A percentile compares a stretch with the other conserved stretches of the same genome.
Conservation (phyloP, 2,797 vertebrate species). For the Enteromius argenteus region DNA sequence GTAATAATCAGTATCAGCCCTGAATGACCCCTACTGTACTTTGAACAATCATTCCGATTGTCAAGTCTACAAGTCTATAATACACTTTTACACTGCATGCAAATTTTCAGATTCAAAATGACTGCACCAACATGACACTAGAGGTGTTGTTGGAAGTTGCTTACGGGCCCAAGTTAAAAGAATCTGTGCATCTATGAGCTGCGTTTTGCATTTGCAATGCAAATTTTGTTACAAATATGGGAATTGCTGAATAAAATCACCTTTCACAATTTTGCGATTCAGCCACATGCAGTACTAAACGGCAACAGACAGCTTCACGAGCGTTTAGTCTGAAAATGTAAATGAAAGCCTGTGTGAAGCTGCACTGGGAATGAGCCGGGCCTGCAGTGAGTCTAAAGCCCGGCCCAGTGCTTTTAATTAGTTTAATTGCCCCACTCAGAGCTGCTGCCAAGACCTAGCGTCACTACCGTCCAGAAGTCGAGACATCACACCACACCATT, state of each 20-base stretch:
- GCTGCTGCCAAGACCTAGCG: conserved; percentile 80
- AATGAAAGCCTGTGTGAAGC: background rate
- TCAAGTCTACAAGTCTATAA: too few relatives aligned
- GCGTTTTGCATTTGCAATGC: background rate
- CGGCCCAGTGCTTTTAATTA: conserved; percentile 80
- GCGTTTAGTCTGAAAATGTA: background rate
- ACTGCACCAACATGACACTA: background rate
- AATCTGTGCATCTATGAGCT: background rate
- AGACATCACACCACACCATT: conserved; percentile 52
- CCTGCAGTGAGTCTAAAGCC: conserved; percentile 69
- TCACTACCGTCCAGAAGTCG: conserved; percentile 31
- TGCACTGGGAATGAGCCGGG: background rate
- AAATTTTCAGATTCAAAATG: background rate
- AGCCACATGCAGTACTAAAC: background rate
- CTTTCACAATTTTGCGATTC: background rate
- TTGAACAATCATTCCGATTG: background rate
- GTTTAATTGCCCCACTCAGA: conserved; percentile 81
- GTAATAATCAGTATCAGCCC: too few relatives aligned
- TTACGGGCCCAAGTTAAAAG: background rate
- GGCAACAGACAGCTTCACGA: background rate
- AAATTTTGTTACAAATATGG: background rate
- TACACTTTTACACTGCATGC: background rate
- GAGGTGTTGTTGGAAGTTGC: background rate
- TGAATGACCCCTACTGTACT: too few relatives aligned
- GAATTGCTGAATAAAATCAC: background rate